Evolutionary conservation across 2,888 invertebrate species (phyloP), one percentile per base, ranked within the genome.

Genomic region (Globia sparganii): DNA sequence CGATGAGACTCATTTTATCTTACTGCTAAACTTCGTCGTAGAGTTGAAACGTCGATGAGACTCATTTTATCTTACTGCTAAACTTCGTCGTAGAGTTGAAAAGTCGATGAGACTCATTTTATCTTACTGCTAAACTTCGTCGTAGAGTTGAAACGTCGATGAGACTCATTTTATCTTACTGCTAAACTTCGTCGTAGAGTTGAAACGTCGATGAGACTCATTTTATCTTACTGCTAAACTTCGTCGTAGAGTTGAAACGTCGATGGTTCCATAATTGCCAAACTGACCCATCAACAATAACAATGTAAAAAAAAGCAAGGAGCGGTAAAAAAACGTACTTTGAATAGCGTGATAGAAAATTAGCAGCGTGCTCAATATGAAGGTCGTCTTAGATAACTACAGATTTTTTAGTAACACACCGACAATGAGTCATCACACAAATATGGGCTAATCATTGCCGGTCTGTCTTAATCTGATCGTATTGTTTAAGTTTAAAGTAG

Each of bases 331-430:
- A 64, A 78, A 59, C 58, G 28, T 15, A 78, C 28, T 76, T 70
- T 34, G 68, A 65, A 81, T 78, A 4, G 78, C 78, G 78, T 78
- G 78, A 66, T 78, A 53, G 65, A 59, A 73, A 65, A 78, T 78
- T 79, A 81, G 71, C 97, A 86, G 90, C 93, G 69, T 73, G 65
- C 58, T 65, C 58, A 73, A 79, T 78, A 87, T 91, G 40, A 80
- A 82, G 67, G 62, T 25, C 73, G 62, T 40, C 65, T 49, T 62
- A 62, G 34, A 49, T 94, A 94, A 87, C 53, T 64, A 95, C 94
- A 89, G 93, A 4, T 90, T 25, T 92, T 72, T 72, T 75, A 53
- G 25, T 72, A 49, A 79, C 65, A 72, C 34, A 72, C 80, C 43
- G 25, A 31, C 58, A 18, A 43, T 80, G 73, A 79, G 40, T 79